These are phyloP conservation scores for Micropoecilia bifurca DNA, from an alignment of 2,797 vertebrate species.

Conservation along the genomic window DNA sequence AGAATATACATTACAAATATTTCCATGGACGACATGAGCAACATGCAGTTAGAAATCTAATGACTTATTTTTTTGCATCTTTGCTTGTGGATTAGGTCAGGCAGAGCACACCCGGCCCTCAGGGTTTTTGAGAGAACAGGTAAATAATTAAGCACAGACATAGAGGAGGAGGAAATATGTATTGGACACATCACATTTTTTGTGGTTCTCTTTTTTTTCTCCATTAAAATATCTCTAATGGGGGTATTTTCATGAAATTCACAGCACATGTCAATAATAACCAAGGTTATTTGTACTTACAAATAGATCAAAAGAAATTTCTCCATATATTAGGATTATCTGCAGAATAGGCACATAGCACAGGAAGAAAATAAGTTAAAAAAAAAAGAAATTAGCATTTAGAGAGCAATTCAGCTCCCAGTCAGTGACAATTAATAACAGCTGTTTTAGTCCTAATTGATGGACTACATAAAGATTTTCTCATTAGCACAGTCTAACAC, in stretches of 20 bases:
- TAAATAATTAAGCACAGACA: conserved; percentile 71
- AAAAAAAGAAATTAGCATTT: neutral
- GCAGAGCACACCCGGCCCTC: conserved; percentile 25
- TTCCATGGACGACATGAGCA: conserved; percentile 81
- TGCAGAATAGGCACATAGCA: neutral
- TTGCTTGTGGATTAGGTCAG: conserved; percentile 66
- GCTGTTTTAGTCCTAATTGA: neutral
- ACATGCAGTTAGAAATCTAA: conserved; percentile 83
- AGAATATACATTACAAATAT: conserved; percentile 88
- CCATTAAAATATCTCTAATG: neutral
- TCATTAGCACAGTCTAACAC: neutral
- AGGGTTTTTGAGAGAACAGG: conserved; percentile 51
- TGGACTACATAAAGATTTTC: neutral
- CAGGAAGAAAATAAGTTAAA: neutral
- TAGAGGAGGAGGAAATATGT: neutral
- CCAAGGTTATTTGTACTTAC: neutral
- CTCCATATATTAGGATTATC: neutral
- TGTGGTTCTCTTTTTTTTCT: neutral
- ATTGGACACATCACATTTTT: neutral
- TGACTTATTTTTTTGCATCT: conserved; percentile 80
- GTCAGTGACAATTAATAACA: neutral
- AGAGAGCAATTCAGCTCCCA: neutral
- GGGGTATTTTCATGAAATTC: neutral
- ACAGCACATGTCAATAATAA: neutral
- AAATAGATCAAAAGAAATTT: neutral